Conservation (phyloP, 1,140 invertebrate species). For the Sycophila sp. region DNA sequence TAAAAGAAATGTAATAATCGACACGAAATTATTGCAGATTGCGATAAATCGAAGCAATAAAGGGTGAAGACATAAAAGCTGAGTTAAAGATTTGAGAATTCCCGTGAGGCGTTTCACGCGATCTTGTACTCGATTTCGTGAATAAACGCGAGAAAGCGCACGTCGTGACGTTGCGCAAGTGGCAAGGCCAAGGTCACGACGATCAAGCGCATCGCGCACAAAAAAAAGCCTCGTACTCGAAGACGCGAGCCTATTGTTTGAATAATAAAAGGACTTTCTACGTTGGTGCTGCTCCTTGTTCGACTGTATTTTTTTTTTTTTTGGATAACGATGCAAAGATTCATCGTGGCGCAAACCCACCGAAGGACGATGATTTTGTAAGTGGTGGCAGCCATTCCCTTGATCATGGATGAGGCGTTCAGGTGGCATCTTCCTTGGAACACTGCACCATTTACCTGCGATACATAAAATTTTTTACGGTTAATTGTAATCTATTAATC, state of each 20-base stretch:
- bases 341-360: conserved; percentile 66
- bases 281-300: background rate
- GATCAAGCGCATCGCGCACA: conserved; percentile 4
- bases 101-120: background rate
- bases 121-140: too few relatives aligned
- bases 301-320: background rate
- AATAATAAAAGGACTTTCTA: conserved; percentile 5
- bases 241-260: background rate
- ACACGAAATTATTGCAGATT: too few relatives aligned
- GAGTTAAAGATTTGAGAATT: background rate
- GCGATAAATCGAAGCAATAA: background rate
- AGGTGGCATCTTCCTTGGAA: conserved; percentile 95
- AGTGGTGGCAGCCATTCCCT: conserved; percentile 82
- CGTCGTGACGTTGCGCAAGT: background rate
- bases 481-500: too few relatives aligned
- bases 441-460: conserved; percentile 91
- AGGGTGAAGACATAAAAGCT: background rate
- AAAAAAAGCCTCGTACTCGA: too few relatives aligned
- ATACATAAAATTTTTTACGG: too few relatives aligned
- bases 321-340: background rate
- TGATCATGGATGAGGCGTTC: conserved; percentile 95
- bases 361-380: conserved; percentile 90
- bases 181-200: conserved; percentile 47
- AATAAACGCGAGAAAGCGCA: conserved; percentile 38
- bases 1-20: too few relatives aligned